Conservation (phyloP, 2,113 vertebrate genomes). For the Odobenus rosmarus region DNA sequence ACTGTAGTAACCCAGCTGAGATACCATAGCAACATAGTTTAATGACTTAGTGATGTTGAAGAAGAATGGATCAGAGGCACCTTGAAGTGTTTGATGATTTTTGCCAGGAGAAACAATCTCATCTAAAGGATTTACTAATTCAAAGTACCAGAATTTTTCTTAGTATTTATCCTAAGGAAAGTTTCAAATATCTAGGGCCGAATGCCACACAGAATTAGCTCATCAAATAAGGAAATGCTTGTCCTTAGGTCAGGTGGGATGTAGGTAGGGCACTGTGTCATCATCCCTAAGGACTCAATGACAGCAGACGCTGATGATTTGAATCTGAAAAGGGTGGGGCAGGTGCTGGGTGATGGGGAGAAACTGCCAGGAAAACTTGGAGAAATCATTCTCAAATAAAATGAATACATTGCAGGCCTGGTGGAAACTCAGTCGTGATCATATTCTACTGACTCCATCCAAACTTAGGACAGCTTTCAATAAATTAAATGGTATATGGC, state of each 20-base stretch:
- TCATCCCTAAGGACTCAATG: neutral
- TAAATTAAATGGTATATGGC: neutral
- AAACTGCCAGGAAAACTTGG: neutral
- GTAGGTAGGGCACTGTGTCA: neutral
- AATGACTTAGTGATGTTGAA: neutral
- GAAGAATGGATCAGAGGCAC: neutral
- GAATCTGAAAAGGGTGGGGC: neutral
- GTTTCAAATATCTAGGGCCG: conserved; percentile 25
- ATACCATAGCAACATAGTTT: conserved; percentile 30
- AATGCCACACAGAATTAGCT: neutral
- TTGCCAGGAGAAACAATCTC: neutral
- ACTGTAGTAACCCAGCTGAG: conserved; percentile 50
- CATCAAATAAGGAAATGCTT: conserved; percentile 40
- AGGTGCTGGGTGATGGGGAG: neutral
- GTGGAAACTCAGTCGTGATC: neutral
- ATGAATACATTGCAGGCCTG: neutral
- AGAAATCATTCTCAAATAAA: neutral
- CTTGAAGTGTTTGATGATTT: neutral
- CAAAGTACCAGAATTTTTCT: neutral
- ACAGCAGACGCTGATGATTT: neutral
- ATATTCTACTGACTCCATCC: neutral
- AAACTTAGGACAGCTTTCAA: neutral
- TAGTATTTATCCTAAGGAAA: conserved; percentile 50
- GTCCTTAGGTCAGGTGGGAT: neutral
- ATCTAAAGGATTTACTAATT: neutral